phyloP scores from a whole-genome alignment of 2,797 vertebrate species.

The Gymnopithys bicolor region DNA sequence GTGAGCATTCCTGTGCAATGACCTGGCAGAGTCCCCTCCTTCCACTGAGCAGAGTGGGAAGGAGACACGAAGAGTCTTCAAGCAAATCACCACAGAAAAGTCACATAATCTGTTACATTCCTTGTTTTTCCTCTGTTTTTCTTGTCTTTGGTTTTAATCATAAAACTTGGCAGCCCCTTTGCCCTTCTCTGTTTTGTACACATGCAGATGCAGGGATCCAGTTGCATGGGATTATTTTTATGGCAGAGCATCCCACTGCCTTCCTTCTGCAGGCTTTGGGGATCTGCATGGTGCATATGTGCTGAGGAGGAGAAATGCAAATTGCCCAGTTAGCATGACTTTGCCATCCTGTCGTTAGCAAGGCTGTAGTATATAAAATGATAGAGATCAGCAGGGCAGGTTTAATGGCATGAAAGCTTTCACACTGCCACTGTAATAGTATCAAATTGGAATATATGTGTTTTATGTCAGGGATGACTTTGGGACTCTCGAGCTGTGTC shows the following conservation, averaged over 20 bases:
- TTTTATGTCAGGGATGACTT: background rate
- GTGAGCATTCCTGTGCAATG: background rate
- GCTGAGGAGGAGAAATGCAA: background rate
- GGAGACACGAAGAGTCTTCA: background rate
- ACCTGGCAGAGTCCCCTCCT: background rate
- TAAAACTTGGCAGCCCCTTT: background rate
- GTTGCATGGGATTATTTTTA: background rate
- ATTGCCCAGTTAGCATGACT: background rate
- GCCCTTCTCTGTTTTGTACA: background rate
- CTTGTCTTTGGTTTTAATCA: background rate
- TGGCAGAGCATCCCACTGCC: background rate
- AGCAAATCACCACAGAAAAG: background rate
- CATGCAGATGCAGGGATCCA: background rate
- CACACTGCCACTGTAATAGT: background rate
- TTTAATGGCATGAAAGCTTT: slow-evolving; percentile 42
- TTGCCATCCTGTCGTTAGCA: background rate
- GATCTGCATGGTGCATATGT: background rate
- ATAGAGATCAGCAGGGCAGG: slow-evolving; percentile 20
- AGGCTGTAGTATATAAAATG: background rate
- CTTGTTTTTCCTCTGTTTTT: background rate
- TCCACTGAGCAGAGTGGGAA: background rate
- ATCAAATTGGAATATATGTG: slow-evolving; percentile 7
- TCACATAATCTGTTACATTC: background rate
- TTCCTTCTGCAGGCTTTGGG: background rate
- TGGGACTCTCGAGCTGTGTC: background rate